These are phyloP conservation scores for Dusona sp. DNA, from an alignment of 2,888 invertebrate species.

Conservation along the genomic window DNA sequence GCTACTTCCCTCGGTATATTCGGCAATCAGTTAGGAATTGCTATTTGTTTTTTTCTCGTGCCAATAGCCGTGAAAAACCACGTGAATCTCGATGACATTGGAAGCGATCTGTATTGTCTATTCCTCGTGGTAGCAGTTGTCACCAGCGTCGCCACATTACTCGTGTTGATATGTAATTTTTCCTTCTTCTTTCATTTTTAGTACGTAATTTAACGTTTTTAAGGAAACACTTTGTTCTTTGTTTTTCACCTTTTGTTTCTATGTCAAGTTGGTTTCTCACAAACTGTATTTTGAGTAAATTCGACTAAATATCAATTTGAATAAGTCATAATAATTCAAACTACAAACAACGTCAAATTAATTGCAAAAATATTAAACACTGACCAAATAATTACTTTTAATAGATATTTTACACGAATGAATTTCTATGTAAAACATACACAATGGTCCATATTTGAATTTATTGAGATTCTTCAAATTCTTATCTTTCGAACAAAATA, in stretches of 20 bases:
- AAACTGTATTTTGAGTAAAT: too few species aligned
- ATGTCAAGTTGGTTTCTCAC: too few species aligned
- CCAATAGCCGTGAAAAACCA: conserved; percentile 86
- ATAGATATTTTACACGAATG: neutral
- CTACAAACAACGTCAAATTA: neutral
- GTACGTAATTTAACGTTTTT: neutral
- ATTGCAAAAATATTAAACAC: neutral
- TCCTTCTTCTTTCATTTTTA: neutral
- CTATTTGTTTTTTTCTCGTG: conserved; percentile 89
- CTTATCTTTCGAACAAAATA: neutral
- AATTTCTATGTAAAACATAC: neutral
- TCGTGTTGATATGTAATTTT: conserved; percentile 85
- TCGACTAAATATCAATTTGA: neutral
- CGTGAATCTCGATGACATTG: conserved; percentile 84
- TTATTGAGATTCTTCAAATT: neutral
- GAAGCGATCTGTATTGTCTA: conserved; percentile 81
- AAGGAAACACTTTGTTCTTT: neutral
- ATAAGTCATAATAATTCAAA: neutral
- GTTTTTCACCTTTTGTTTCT: too few species aligned
- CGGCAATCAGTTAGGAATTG: conserved; percentile 90
- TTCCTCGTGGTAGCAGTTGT: conserved; percentile 81
- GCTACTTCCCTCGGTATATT: conserved; percentile 91
- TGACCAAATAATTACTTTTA: neutral
- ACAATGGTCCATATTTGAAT: neutral
- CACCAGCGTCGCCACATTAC: conserved; percentile 86